Evolutionary conservation across 2,113 vertebrate species (phyloP), one percentile per base, ranked within the genome.

Genomic region (Marcusenius ussheri): DNA sequence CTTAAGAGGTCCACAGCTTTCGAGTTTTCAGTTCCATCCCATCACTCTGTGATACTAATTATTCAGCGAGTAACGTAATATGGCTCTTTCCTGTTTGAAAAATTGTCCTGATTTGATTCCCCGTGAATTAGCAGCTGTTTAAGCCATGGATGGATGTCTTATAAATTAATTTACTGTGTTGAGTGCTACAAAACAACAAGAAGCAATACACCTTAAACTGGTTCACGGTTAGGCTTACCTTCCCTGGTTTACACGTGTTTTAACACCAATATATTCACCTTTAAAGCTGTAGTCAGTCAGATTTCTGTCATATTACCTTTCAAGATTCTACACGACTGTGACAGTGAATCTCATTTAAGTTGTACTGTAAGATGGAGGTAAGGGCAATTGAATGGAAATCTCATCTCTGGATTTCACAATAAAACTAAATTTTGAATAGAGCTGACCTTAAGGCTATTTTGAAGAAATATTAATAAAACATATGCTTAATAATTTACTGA

Each of bases 401-500:
- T 56, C 24, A 31, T 89, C 77, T 89, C 80, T 42, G 47, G 31
- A 80, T 51, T 83, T 46, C 49, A 66, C 77, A 89, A 89, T 89
- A 62, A 84, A 89, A 83, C 49, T 24, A 50, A 31, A 89, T 83
- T 51, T 83, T 89, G 89, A 89, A 84, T 56, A 74, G 15, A 89
- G 47, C 70, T 62, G 39, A 89, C 74, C 51, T 89, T 58, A 56
- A 85, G 89, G 89, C 77, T 39, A 21, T 89, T 47, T 83, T 89
- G 80, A 53, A 85, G 35, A 84, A 85, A 46, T 39, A 89, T 89
- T 89, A 89, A 89, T 89, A 89, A 89, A 58, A 89, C 77, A 89
- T 89, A 50, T 84, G 51, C 24, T 89, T 89, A 89, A 89, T 89
- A 89, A 89, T 89, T 89, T 89, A 89, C n/a, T 89, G 51, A 42